phyloP scores from a whole-genome alignment of 2,888 invertebrate genomes.

The Heliconius ismenius region DNA sequence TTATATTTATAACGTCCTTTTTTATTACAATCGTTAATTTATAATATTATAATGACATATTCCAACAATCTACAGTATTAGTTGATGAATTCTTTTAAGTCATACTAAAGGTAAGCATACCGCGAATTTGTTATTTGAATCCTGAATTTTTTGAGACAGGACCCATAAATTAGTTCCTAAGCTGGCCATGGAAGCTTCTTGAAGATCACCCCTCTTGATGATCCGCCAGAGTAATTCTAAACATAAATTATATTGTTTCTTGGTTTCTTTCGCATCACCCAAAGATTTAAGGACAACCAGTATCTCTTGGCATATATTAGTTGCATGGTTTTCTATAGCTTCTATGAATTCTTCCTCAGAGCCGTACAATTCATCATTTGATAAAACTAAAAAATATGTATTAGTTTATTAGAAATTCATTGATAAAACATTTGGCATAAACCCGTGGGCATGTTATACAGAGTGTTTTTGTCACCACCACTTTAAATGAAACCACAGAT shows the following conservation, averaged over 20 bases:
- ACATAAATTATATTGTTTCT: constrained; percentile 87
- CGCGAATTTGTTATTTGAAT: constrained; percentile 62
- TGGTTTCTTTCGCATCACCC: constrained; percentile 84
- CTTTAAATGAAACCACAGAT: too few relatives aligned
- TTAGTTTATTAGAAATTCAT: neutral
- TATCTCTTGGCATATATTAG: constrained; percentile 89
- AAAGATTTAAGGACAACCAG: constrained; percentile 86
- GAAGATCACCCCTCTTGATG: constrained; percentile 84
- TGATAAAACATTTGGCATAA: constrained; percentile 5
- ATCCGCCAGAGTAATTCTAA: constrained; percentile 88
- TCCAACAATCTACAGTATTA: too few relatives aligned
- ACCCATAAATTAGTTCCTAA: constrained; percentile 92
- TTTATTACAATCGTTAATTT: neutral
- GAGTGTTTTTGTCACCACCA: too few relatives aligned
- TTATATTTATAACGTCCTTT: neutral
- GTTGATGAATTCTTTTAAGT: neutral
- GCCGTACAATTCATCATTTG: constrained; percentile 96
- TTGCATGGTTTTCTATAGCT: constrained; percentile 89
- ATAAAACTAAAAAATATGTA: constrained; percentile 84
- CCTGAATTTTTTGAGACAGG: constrained; percentile 84
- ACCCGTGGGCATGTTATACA: neutral
- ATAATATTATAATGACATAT: neutral
- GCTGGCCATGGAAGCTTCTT: constrained; percentile 81
- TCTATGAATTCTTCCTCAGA: constrained; percentile 92
- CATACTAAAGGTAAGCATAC: constrained; percentile 52